These are phyloP conservation scores for Philantomba maxwellii DNA, from an alignment of 2,113 vertebrate genomes.

Conservation along the genomic window DNA sequence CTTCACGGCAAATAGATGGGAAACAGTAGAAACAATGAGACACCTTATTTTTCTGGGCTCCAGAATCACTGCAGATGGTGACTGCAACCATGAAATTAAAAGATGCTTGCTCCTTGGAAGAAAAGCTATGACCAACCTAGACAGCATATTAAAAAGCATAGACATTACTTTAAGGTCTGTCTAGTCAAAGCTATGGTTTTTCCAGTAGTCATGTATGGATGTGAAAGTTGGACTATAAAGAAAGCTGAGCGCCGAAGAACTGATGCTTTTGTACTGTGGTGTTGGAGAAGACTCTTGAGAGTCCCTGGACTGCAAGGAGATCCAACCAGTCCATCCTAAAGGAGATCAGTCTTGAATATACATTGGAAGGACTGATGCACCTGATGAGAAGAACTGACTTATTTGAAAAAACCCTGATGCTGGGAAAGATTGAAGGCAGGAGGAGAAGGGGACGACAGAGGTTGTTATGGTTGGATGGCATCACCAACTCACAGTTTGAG, in stretches of 20 bases:
- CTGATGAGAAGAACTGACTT: not conserved
- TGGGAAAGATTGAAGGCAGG: not conserved
- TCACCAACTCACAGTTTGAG: not conserved
- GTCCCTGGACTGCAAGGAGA: not conserved
- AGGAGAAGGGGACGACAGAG: not conserved
- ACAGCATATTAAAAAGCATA: not conserved
- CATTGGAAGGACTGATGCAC: not conserved
- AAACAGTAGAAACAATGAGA: not conserved
- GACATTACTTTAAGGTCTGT: not conserved
- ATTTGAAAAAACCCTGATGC: not conserved
- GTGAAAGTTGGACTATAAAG: not conserved
- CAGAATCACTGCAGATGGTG: not conserved
- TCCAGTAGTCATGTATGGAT: not conserved
- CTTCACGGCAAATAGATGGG: not conserved
- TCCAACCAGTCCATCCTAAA: not conserved
- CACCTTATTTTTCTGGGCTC: not conserved
- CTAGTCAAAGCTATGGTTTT: not conserved
- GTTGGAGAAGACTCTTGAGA: not conserved
- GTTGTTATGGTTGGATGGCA: not conserved
- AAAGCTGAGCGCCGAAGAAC: not conserved
- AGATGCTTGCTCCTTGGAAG: not conserved
- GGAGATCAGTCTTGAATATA: no score
- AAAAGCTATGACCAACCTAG: not conserved
- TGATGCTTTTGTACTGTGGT: not conserved
- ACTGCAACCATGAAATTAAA: not conserved